A percentile compares a stretch with the other conserved stretches of the same genome.
These are phyloP conservation scores for Marasmarcha lunaedactyla DNA, from an alignment of 2,888 invertebrate species.

Conservation along the genomic window DNA sequence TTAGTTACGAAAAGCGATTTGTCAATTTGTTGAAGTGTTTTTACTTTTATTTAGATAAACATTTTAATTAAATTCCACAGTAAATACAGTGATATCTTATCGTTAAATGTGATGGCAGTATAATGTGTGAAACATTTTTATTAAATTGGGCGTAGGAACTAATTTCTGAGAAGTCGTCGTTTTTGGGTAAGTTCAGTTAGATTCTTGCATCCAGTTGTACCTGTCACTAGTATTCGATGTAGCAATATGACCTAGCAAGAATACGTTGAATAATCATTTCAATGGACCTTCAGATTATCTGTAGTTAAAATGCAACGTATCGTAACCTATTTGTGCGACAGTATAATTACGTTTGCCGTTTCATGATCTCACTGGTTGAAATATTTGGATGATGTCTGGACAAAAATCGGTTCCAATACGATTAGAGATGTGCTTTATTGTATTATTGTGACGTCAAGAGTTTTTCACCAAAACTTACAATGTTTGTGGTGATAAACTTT, in stretches of 20 bases:
- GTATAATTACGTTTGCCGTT: too few species aligned
- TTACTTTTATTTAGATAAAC: constrained; percentile 43
- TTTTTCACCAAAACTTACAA: constrained; percentile 43
- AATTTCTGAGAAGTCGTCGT: constrained; percentile 33
- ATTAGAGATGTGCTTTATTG: background rate
- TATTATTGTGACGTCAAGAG: constrained; percentile 39
- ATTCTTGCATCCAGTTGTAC: constrained; percentile 37
- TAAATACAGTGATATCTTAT: constrained; percentile 43
- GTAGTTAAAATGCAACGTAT: background rate
- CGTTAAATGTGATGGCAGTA: constrained; percentile 44
- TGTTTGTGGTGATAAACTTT: constrained; percentile 54
- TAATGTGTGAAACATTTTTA: constrained; percentile 54
- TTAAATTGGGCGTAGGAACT: constrained; percentile 39
- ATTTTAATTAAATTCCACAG: constrained; percentile 37
- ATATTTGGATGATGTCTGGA: background rate
- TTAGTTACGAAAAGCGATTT: constrained; percentile 55
- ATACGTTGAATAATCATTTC: constrained; percentile 16
- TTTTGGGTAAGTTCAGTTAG: constrained; percentile 53
- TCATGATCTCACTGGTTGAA: background rate
- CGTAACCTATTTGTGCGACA: background rate
- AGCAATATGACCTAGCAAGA: constrained; percentile 24
- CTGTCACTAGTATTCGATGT: constrained; percentile 42
- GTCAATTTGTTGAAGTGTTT: constrained; percentile 59
- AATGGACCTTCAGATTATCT: constrained; percentile 14
- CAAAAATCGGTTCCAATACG: constrained; percentile 12